A percentile compares a stretch with the other conserved stretches of the same genome.
Conservation (phyloP, 1,140 invertebrate species). For the Leptoteleia sp. region DNA sequence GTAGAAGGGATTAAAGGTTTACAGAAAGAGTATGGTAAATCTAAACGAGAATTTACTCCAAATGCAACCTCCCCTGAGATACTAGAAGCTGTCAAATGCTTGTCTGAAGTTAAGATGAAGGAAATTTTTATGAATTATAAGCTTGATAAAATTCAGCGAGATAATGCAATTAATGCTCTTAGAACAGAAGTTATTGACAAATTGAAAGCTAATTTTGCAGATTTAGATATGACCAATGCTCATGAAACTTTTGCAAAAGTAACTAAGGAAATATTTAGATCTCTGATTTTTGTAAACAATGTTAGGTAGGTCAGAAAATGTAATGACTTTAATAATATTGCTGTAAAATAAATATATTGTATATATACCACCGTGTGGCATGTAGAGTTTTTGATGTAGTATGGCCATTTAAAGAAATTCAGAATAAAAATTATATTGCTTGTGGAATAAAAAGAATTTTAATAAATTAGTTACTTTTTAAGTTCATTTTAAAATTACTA, state of each 20-base stretch:
- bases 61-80: no score
- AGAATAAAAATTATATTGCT: no score
- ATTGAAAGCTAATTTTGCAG: slow-evolving; percentile 84
- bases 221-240: slow-evolving; percentile 81
- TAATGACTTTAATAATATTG: no score
- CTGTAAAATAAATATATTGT: no score
- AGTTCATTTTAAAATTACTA: no score
- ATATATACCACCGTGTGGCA: no score
- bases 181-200: slow-evolving; percentile 87
- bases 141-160: slow-evolving; percentile 92
- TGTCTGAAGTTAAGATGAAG: slow-evolving; percentile 86
- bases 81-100: slow-evolving; percentile 83
- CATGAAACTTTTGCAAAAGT: slow-evolving; percentile 85
- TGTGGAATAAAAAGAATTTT: no score
- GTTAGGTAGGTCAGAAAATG: no score
- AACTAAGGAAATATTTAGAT: slow-evolving; percentile 85
- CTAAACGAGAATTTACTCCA: no score
- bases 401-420: no score
- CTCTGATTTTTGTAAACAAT: slow-evolving; percentile 83
- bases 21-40: slow-evolving; percentile 86
- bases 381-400: no score
- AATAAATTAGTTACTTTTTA: no score
- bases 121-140: slow-evolving; percentile 88
- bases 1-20: slow-evolving; percentile 87
- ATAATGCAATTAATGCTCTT: slow-evolving; percentile 87